phyloP scores from a whole-genome alignment of 1,140 invertebrate genomes.

The Drosophila nikananu region DNA sequence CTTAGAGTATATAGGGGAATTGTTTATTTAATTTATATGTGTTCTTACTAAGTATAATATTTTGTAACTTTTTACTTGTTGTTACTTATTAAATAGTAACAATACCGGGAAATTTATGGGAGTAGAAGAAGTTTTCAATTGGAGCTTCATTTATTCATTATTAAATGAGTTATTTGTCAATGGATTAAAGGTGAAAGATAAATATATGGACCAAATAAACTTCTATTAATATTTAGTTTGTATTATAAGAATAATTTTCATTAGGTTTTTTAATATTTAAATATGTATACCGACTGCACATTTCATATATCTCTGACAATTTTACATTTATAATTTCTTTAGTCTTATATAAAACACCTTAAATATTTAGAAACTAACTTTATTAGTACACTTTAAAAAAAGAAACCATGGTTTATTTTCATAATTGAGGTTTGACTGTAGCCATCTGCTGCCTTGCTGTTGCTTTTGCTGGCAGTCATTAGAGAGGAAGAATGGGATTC shows the following conservation, averaged over 20 bases:
- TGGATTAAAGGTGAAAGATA: no score
- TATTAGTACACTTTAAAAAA: background rate
- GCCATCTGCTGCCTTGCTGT: slow-evolving; percentile 16
- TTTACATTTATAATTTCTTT: background rate
- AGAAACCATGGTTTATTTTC: no score
- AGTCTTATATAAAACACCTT: background rate
- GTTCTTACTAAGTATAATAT: no score
- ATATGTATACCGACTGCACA: background rate
- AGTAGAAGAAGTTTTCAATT: no score
- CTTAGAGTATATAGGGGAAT: background rate
- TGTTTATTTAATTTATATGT: background rate
- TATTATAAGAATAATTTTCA: no score
- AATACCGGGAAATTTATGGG: background rate
- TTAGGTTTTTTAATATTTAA: background rate
- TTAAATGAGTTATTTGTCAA: no score
- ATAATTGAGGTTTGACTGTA: slow-evolving; percentile 18
- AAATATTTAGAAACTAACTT: no score
- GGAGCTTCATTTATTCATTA: no score
- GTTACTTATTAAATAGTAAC: background rate
- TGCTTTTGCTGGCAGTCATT: slow-evolving; percentile 39
- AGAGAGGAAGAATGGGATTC: slow-evolving; percentile 24
- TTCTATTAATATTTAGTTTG: no score
- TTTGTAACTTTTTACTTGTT: no score
- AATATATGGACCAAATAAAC: no score
- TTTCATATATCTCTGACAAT: background rate